phyloP scores from a whole-genome alignment of 2,797 vertebrate genomes.

The Tokudaia tokunoshimensis region DNA sequence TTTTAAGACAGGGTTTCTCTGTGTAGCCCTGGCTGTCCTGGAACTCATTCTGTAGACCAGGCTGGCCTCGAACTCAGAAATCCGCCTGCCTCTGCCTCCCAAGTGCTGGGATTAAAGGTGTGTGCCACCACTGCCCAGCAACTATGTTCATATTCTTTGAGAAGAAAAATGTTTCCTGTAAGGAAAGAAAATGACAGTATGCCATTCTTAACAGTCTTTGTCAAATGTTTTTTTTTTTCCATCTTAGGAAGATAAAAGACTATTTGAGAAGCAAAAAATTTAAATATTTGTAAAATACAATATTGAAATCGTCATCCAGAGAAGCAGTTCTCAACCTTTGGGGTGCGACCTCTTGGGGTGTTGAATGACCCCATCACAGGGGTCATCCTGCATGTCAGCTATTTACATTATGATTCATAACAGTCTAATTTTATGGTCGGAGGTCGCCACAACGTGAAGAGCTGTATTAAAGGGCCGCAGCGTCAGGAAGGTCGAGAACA shows the following conservation, averaged over 20 bases:
- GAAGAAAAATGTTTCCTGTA: not conserved
- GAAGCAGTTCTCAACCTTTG: not conserved
- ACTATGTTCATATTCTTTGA: not conserved
- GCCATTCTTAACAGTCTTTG: not conserved
- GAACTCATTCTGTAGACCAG: too few relatives aligned
- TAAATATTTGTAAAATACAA: not conserved
- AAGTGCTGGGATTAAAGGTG: too few relatives aligned
- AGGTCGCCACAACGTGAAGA: not conserved
- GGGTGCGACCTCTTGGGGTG: not conserved
- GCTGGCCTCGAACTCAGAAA: too few relatives aligned
- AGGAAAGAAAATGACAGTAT: conserved; percentile 38
- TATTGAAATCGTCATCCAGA: conserved; percentile 28
- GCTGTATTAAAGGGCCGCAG: not conserved
- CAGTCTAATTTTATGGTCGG: not conserved
- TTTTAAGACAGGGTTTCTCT: too few relatives aligned
- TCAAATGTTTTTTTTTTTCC: not conserved
- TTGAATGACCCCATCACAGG: not conserved
- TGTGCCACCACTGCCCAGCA: too few relatives aligned
- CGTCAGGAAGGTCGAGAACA: not conserved
- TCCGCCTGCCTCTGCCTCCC: too few relatives aligned
- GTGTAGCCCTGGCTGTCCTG: too few relatives aligned
- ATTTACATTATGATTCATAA: not conserved
- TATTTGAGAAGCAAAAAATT: not conserved
- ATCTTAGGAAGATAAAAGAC: not conserved
- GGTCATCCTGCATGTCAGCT: not conserved